Base-by-base conservation (phyloP, 2,113 vertebrate genomes). In the Galeopterus variegatus region DNA sequence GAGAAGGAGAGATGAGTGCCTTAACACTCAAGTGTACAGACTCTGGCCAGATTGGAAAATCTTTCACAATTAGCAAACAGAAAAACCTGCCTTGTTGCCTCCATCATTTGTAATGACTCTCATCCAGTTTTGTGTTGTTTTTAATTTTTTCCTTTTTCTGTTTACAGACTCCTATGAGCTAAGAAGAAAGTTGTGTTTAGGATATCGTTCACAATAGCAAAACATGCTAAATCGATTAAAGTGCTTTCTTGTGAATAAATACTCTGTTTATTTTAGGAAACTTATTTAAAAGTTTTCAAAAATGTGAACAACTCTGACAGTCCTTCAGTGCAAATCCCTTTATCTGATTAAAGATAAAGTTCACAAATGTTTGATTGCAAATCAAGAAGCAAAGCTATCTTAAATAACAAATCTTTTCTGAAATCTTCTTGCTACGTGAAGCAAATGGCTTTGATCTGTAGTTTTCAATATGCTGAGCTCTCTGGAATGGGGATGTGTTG, bases 361-460 rank as follows among this genome's bases (percentile, higher is more conserved):
- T 88, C 98, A 94, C 48, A 92, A 98, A 88, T 23, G 72, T 93
- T 96, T 97, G 48, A 76, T 94, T 95, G 85, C 82, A 97, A 96
- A 95, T 95, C 89, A 97, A 97, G 97, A 97, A 92, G 81, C 82
- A 88, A 65, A 88, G 83, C 45, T 95, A 88, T 93, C 89, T 96
- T 45, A 17, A 92, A 84, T 95, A 79, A 58, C 26, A 1, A 45
- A 31, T 83, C 94, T 98, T 98, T 98, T 33, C 1, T 97, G 60
- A 75, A 95, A 60, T 70, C 96, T 69, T 72, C 96, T 70, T 73
- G n/a, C 7, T 45, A 14, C 7, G 0, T 80, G 56, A 79, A 93
- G 79, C 88, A 93, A 69, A 83, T 97, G 90, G 76, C 76, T 98
- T 97, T 60, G 54, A 26, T 87, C 88, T 87, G 0, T 45, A 13